Conservation (phyloP, 30 jellyfish, hydroid and myxozoan genomes). For the Pseudorhiza aurosa region DNA sequence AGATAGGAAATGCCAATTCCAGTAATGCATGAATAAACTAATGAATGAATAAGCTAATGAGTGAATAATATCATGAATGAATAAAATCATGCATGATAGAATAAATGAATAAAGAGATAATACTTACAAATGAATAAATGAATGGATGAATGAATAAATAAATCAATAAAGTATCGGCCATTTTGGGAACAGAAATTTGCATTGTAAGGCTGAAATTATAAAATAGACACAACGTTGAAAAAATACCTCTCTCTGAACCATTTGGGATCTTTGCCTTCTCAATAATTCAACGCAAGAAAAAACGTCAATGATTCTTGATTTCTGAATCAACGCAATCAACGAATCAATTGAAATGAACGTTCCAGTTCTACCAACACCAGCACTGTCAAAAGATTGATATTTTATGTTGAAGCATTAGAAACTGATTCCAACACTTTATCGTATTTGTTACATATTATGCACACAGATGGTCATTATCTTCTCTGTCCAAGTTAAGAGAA, state of each 20-base stretch:
- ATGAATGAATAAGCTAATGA: not conserved
- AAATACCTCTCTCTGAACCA: conserved; percentile 72
- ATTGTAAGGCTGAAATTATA: not conserved
- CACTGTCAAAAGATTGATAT: too few relatives aligned
- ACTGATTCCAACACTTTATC: too few relatives aligned
- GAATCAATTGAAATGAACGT: conserved; percentile 78
- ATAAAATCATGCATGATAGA: too few relatives aligned
- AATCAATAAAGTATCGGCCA: not conserved
- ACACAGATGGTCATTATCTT: too few relatives aligned
- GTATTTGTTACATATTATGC: too few relatives aligned
- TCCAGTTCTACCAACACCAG: conserved; percentile 88
- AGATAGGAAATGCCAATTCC: too few relatives aligned
- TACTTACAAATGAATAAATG: too few relatives aligned
- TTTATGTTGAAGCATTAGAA: too few relatives aligned
- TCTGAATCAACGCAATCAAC: conserved; percentile 45
- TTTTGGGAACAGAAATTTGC: too few relatives aligned
- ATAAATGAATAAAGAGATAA: too few relatives aligned
- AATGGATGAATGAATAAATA: not conserved
- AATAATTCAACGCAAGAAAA: conserved; percentile 41
- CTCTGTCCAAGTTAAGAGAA: too few relatives aligned
- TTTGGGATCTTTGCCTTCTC: conserved; percentile 59
- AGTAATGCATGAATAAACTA: not conserved
- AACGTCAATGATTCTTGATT: conserved; percentile 47
- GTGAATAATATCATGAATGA: too few relatives aligned
- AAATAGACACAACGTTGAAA: not conserved